These are phyloP conservation scores for Drosophila paramelanica DNA, from an alignment of 2,888 invertebrate species.

Conservation along the genomic window DNA sequence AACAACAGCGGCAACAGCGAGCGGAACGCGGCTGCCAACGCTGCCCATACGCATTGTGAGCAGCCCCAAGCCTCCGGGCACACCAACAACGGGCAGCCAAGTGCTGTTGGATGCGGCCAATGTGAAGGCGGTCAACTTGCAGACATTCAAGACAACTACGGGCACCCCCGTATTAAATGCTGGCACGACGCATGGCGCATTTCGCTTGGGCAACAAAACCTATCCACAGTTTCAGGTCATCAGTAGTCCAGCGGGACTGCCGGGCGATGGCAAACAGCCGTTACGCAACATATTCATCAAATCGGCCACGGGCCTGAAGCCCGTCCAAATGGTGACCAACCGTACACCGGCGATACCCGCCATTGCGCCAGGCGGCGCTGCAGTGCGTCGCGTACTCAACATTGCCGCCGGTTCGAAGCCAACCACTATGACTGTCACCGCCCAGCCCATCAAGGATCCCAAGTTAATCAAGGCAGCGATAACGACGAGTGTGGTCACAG, in stretches of 20 bases:
- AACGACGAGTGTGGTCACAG: conserved; percentile 7
- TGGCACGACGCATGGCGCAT: conserved; percentile 13
- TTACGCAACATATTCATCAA: conserved; percentile 60
- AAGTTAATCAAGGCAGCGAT: conserved; percentile 55
- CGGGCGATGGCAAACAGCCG: conserved; percentile 51
- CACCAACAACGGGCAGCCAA: conserved; percentile 25
- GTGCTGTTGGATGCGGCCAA: conserved; percentile 50
- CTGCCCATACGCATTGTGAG: conserved; percentile 60
- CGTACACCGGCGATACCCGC: conserved; percentile 39
- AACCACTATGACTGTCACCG: conserved; percentile 29
- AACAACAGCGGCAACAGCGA: conserved; percentile 55
- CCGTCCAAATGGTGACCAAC: conserved; percentile 61
- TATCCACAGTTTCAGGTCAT: conserved; percentile 66
- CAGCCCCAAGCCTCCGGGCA: conserved; percentile 38
- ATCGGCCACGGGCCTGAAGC: conserved; percentile 60
- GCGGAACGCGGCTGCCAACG: conserved; percentile 67
- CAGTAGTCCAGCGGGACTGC: conserved; percentile 37
- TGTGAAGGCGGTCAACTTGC: conserved; percentile 58
- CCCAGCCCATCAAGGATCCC: conserved; percentile 39
- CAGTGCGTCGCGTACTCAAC: conserved; percentile 63
- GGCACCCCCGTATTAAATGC: conserved; percentile 24
- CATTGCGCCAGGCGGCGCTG: conserved; percentile 48
- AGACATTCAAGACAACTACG: conserved; percentile 52
- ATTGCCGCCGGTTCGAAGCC: conserved; percentile 53
- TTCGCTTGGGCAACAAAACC: conserved; percentile 58